A percentile compares a stretch with the other conserved stretches of the same genome.
phyloP scores from a whole-genome alignment of 2,113 vertebrate species.

The Vireo altiloquus region DNA sequence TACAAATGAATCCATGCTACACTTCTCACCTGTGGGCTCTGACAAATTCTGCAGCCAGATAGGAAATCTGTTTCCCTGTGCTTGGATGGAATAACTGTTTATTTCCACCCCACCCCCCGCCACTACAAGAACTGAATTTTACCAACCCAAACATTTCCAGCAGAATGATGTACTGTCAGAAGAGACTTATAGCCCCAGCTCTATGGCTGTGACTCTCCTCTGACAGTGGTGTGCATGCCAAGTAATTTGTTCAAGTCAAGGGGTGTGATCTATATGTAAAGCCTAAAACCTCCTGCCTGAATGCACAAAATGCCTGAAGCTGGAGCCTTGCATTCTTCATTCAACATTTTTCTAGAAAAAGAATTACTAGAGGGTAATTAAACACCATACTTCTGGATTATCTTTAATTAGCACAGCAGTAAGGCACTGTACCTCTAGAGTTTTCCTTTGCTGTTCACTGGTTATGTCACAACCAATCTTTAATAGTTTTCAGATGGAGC shows the following conservation, averaged over 20 bases:
- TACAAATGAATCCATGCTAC: not conserved
- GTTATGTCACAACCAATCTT: not conserved
- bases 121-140: not conserved
- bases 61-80: not conserved
- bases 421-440: not conserved
- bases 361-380: not conserved
- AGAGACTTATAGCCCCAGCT: not conserved
- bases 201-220: not conserved
- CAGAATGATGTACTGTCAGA: not conserved
- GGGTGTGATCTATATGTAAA: not conserved
- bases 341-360: not conserved
- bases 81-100: not conserved
- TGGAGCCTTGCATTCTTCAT: not conserved
- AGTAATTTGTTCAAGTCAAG: not conserved
- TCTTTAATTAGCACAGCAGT: conserved; percentile 3
- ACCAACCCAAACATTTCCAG: not conserved
- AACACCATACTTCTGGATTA: not conserved
- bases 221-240: not conserved
- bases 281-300: not conserved
- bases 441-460: conserved; percentile 36
- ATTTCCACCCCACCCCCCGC: no score
- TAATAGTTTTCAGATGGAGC: conserved; percentile 30
- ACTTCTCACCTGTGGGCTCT: not conserved
- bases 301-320: not conserved
- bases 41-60: not conserved